phyloP scores from a whole-genome alignment of 2,797 vertebrate genomes.

The Podargus strigoides region DNA sequence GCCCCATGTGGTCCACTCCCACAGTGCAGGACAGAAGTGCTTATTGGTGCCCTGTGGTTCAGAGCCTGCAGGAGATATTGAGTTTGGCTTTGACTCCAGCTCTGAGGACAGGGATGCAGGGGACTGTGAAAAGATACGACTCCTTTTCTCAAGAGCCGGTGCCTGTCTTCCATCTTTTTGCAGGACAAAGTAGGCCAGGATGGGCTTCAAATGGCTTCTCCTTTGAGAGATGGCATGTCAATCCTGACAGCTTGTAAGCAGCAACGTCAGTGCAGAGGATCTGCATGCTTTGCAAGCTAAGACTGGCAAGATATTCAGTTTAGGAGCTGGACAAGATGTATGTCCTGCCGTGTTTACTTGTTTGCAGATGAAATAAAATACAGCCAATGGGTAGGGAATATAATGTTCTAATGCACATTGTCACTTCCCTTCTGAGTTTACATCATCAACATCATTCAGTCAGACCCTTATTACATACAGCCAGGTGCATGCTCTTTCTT shows the following conservation, averaged over 20 bases:
- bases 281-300: background rate
- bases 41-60: background rate
- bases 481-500: background rate
- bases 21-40: rapidly evolving
- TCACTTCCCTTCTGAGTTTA: background rate
- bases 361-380: conserved; percentile 15
- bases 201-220: background rate
- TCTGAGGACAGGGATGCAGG: background rate
- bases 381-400: background rate
- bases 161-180: background rate
- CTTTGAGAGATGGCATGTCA: background rate
- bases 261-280: background rate
- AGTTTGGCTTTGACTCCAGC: background rate
- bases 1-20: rapidly evolving
- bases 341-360: background rate
- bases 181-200: background rate
- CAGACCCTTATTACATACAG: background rate
- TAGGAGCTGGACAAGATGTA: background rate
- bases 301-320: background rate
- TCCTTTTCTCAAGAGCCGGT: background rate
- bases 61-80: background rate
- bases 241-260: background rate
- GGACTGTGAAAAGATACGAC: background rate
- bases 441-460: background rate
- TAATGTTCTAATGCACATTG: background rate